Evolutionary conservation across 1,140 invertebrate genomes (phyloP).

Genomic region (Monomorium pharaonis): DNA sequence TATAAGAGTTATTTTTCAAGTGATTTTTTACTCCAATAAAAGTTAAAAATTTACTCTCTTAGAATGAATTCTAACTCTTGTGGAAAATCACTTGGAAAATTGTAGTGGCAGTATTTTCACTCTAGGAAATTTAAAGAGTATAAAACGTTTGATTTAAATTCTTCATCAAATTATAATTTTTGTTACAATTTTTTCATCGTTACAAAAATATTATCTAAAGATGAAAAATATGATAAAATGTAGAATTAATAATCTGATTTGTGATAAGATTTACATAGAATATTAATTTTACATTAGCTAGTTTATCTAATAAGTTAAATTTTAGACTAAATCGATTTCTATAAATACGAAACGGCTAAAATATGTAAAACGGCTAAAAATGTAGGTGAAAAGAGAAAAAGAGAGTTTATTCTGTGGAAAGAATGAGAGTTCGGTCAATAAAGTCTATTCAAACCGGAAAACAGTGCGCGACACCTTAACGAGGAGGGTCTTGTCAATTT

Average conservation of each 20-base stretch:
- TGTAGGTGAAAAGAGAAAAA: neutral
- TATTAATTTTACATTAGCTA: neutral
- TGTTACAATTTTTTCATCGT: neutral
- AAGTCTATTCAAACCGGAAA: slow-evolving; percentile 30
- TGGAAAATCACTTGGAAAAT: too few species aligned
- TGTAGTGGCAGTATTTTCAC: too few species aligned
- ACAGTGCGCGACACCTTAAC: slow-evolving; percentile 19
- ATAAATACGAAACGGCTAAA: neutral
- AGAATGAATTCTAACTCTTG: too few species aligned
- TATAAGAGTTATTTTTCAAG: too few species aligned
- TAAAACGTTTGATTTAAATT: neutral
- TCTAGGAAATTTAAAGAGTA: too few species aligned
- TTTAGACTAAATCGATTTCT: neutral
- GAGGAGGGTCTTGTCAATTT: slow-evolving; percentile 37
- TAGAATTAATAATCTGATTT: neutral
- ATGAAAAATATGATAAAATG: neutral
- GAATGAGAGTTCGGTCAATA: neutral
- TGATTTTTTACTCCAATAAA: too few species aligned
- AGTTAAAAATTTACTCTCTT: too few species aligned
- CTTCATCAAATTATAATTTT: neutral
- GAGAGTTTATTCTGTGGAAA: neutral
- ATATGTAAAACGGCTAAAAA: neutral
- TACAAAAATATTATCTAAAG: neutral
- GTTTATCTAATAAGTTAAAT: neutral
- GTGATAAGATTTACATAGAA: neutral